Conservation (phyloP, 1,140 invertebrate species). For the Orius insidiosus region DNA sequence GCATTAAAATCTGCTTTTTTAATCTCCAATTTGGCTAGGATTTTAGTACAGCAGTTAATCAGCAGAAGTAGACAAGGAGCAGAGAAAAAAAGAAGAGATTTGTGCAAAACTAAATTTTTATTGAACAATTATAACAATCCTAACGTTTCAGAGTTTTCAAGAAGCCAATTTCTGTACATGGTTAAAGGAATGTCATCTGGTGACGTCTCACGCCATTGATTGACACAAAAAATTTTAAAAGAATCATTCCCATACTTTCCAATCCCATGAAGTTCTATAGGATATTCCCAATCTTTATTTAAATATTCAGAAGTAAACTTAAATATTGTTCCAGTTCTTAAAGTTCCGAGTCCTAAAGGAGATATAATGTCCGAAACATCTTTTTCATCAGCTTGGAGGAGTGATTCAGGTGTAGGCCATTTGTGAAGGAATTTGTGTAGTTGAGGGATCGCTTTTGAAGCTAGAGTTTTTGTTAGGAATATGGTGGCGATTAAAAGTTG, state of each 20-base stretch:
- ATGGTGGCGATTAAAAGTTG: conserved; percentile 36
- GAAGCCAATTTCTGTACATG: conserved; percentile 34
- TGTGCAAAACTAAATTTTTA: background rate
- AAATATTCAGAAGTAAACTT: conserved; percentile 36
- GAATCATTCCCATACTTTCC: conserved; percentile 42
- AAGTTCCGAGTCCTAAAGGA: conserved; percentile 31
- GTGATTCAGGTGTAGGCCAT: conserved; percentile 29
- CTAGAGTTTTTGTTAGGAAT: conserved; percentile 26
- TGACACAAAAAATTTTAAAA: conserved; percentile 38
- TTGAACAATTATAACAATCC: conserved; percentile 18
- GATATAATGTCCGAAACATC: conserved; percentile 28
- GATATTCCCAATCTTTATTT: conserved; percentile 35
- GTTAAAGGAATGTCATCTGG: conserved; percentile 34
- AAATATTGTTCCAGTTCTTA: conserved; percentile 30
- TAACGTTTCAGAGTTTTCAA: conserved; percentile 27
- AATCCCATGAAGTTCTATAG: conserved; percentile 38
- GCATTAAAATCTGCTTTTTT: no score
- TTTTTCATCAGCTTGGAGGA: conserved; percentile 24
- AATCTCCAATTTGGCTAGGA: no score
- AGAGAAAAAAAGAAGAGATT: conserved; percentile 2
- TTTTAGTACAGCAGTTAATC: no score
- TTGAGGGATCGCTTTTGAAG: conserved; percentile 28
- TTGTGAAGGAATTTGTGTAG: conserved; percentile 32
- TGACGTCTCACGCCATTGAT: conserved; percentile 34
- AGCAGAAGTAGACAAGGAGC: no score